Evolutionary conservation across 2,888 invertebrate species (phyloP).

Genomic region (Graphium colonna): DNA sequence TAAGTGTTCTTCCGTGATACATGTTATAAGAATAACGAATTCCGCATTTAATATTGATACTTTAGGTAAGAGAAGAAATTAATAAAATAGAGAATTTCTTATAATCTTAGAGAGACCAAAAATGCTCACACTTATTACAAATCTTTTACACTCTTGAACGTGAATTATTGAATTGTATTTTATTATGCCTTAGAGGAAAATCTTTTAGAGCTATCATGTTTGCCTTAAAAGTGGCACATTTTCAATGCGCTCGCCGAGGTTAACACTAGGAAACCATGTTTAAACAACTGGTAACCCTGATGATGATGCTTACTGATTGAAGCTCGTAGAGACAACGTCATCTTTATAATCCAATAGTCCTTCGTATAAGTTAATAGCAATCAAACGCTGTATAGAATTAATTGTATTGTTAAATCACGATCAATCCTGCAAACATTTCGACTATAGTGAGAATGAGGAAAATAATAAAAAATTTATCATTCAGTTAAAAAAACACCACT

Average conservation of each 20-base stretch:
- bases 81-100: not conserved
- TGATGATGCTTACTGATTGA: constrained; percentile 38
- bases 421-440: not conserved
- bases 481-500: no score
- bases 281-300: constrained; percentile 40
- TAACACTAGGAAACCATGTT: constrained; percentile 38
- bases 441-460: not conserved
- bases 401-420: not conserved
- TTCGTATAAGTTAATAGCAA: not conserved
- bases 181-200: constrained; percentile 19
- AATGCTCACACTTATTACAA: not conserved
- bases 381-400: not conserved
- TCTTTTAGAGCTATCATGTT: constrained; percentile 8
- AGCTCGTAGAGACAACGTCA: constrained; percentile 41
- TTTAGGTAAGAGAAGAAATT: not conserved
- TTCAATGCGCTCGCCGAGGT: constrained; percentile 32
- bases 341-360: constrained; percentile 34
- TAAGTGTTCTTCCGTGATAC: no score
- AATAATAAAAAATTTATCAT: no score
- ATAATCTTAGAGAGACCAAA: no score
- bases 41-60: no score
- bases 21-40: no score
- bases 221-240: constrained; percentile 30
- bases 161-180: constrained; percentile 10
- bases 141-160: constrained; percentile 2